Conservation (phyloP, 2,797 vertebrate genomes). For the Gambusia yucatana region DNA sequence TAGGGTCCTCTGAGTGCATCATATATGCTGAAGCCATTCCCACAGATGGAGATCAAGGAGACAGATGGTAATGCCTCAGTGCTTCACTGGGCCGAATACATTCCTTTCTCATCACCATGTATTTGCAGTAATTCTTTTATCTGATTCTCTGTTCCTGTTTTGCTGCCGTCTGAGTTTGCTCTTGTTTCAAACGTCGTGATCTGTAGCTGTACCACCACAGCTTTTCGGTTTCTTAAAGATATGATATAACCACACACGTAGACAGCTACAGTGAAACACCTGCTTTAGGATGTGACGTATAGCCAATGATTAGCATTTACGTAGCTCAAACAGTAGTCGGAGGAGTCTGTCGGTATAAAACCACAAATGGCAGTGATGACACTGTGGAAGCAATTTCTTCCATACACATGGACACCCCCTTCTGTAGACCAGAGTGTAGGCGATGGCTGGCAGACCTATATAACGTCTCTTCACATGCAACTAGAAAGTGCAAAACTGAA, state of each 20-base stretch:
- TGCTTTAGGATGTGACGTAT: slow-evolving; percentile 18
- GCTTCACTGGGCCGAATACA: not conserved
- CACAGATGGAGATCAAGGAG: not conserved
- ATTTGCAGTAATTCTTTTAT: not conserved
- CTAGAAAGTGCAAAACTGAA: not conserved
- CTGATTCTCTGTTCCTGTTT: not conserved
- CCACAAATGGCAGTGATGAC: slow-evolving; percentile 6
- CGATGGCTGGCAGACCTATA: not conserved
- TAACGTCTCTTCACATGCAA: no score
- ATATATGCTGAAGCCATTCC: not conserved
- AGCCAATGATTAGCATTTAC: not conserved
- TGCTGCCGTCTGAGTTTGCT: not conserved
- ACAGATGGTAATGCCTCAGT: not conserved
- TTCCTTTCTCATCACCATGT: not conserved
- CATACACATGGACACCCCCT: not conserved
- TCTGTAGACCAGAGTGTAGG: not conserved
- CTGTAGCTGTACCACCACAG: not conserved
- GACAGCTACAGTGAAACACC: not conserved
- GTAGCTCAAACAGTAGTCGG: not conserved
- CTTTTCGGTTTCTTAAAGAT: not conserved
- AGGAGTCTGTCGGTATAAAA: not conserved
- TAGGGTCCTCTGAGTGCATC: not conserved
- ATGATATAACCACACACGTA: slow-evolving; percentile 9
- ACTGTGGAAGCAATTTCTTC: slow-evolving; percentile 7
- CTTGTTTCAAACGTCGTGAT: not conserved